Evolutionary conservation across 2,113 vertebrate genomes (phyloP).

Genomic region (Sardina pilchardus): DNA sequence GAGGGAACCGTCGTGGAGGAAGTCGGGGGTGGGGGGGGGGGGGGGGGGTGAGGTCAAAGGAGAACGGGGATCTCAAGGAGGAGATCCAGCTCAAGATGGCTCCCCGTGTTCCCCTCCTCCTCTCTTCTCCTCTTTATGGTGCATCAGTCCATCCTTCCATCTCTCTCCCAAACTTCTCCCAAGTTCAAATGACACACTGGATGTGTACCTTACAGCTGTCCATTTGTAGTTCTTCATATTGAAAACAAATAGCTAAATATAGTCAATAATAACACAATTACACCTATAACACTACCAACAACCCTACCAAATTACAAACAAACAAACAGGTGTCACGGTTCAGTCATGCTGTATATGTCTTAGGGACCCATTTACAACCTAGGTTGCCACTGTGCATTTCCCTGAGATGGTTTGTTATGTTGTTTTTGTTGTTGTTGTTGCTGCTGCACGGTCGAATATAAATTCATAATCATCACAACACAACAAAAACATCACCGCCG

Average conservation of each 20-base stretch:
- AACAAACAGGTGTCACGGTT: neutral
- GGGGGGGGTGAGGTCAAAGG: neutral
- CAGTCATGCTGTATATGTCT: neutral
- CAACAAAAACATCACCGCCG: neutral
- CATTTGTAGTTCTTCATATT: neutral
- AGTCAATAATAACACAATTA: neutral
- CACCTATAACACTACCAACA: neutral
- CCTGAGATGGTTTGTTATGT: neutral
- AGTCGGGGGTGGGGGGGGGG: neutral
- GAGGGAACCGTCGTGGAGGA: neutral
- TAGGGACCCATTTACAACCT: neutral
- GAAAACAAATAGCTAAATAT: neutral
- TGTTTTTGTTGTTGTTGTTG: no score
- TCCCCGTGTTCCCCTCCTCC: neutral
- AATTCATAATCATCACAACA: neutral
- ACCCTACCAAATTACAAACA: no score
- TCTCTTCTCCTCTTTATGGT: neutral
- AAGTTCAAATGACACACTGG: no score
- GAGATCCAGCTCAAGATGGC: neutral
- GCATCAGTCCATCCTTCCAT: neutral
- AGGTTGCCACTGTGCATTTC: neutral
- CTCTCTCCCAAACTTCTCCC: neutral
- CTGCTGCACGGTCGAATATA: neutral
- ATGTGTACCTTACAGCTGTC: neutral
- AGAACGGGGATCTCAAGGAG: slow-evolving; percentile 3